Base-by-base conservation (phyloP, 1,140 invertebrate species). In the Musca vetustissima region DNA sequence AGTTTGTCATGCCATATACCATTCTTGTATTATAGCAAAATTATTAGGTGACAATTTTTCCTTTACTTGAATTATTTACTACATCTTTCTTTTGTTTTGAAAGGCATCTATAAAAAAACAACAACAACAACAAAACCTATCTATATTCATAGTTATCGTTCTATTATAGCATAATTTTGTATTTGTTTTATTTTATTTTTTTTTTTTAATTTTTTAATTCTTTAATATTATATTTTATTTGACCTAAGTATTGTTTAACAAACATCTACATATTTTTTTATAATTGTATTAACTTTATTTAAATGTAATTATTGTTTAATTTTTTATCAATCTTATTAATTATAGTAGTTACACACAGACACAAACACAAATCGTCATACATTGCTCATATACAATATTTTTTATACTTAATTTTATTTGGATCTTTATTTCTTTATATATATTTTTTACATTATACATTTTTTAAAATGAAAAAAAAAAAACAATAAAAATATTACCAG, bases 251-350 rank as follows among this genome's bases (percentile, higher is more conserved):
- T 61, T 61, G 57, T 43, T 61, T 61, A 61, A 43, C 32, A 61
- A 61, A 61, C 21, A 19, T 19, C 17, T 61, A 61, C 57, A 36
- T 4, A 61, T 21, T 61, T 61, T 32, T 61, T 61, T 17, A 36
- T 61, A 61, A 21, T 17, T 21, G 17, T 61, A 36, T 61, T 61
- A 43, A 36, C 13, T 43, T 61, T 59, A 36, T 61, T 61, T 61
- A 61, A 61, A 11, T 61, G 57, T 61, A 61, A 61, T 61, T 61
- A 43, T 36, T 36, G 28, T 61, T 61, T 61, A 61, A 61, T n/a
- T 61, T 36, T 61, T 61, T 36, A 55, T 55, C 24, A 24, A 61
- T 61, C 43, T 61, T 61, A 36, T 43, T 15, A 43, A 43, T 4
- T 43, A 61, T 36, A 2, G 36, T n/a, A n/a, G n/a, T n/a, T n/a